These are phyloP conservation scores for Enteromius treurensis DNA, from an alignment of 2,797 vertebrate genomes.

Conservation along the genomic window DNA sequence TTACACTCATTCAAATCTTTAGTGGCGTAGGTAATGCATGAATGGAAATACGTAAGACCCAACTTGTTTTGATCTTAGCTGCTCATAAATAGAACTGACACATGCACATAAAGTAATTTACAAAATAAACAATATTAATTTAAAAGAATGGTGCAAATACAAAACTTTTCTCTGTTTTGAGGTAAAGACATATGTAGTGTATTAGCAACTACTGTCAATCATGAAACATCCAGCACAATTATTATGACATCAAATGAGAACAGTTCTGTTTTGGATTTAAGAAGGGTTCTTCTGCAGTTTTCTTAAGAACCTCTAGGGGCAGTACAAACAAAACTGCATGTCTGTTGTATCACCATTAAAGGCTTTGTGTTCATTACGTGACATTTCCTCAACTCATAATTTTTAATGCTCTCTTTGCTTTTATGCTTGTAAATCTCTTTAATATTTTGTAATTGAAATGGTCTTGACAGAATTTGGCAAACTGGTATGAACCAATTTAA, in stretches of 20 bases:
- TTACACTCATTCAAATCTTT: conserved; percentile 17
- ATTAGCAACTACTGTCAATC: conserved; percentile 13
- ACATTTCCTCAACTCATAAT: not conserved
- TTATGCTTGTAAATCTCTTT: not conserved
- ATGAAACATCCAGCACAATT: not conserved
- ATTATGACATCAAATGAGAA: not conserved
- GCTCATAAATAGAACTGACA: not conserved
- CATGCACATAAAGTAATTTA: not conserved
- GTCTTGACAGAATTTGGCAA: not conserved
- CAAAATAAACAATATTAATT: not conserved
- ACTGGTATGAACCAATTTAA: not conserved
- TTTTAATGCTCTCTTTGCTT: not conserved
- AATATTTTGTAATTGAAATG: not conserved
- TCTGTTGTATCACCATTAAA: not conserved
- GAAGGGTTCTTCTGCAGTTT: not conserved
- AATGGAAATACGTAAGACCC: not conserved
- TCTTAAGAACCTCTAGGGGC: not conserved
- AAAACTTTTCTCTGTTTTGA: not conserved
- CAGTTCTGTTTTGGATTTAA: conserved; percentile 1
- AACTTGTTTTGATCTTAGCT: not conserved
- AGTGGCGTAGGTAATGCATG: not conserved
- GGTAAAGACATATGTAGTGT: not conserved
- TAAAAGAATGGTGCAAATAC: not conserved
- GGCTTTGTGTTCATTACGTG: conserved; percentile 21
- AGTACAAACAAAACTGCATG: not conserved